Base-by-base conservation (phyloP, 2,113 vertebrate genomes). In the Amphiprion ocellaris region DNA sequence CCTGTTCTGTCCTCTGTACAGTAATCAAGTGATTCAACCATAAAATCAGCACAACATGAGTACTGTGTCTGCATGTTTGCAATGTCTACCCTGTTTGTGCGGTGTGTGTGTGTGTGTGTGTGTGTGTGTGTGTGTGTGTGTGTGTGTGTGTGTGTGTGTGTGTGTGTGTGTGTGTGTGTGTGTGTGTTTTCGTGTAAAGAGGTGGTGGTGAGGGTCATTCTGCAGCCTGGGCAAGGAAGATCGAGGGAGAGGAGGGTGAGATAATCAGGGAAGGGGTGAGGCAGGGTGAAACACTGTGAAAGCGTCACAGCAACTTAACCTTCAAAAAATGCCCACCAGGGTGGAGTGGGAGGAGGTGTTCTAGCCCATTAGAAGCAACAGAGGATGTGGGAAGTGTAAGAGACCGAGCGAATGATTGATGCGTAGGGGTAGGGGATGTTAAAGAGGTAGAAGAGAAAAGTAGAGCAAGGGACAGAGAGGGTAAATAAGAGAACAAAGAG, bases 261-360 rank as follows among this genome's bases (percentile, higher is more conserved):
- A 84, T 59, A 74, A 81, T 72, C 26, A 0, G 49, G 37, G 33
- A 55, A 55, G 50, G 50, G 24, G 61, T 23, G 72, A 24, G 80
- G 30, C 54, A 19, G 54, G 69, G 76, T 46, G 62, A 76, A 17
- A 68, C 63, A 65, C 71, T 85, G 83, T 67, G 72, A 82, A 81
- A 84, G 81, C 84, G 82, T 89, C 90, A 85, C 81, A 81, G 86
- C 80, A 85, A 90, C 88, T 92, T 92, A 93, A 93, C 90, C 90
- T 91, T 93, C 84, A 91, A 85, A 86, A 89, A 91, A 77, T 78
- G 83, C 87, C 89, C 81, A 89, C 70, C 68, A 81, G 88, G 86
- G 28, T 81, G 8, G 71, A 84, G 82, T 53, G 64, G 83, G 70
- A 74, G 84, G 83, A 83, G 82, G 83, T 77, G 78, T 81, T 82